Evolutionary conservation across 2,113 vertebrate genomes (phyloP).

Genomic region (Thermophis baileyi): DNA sequence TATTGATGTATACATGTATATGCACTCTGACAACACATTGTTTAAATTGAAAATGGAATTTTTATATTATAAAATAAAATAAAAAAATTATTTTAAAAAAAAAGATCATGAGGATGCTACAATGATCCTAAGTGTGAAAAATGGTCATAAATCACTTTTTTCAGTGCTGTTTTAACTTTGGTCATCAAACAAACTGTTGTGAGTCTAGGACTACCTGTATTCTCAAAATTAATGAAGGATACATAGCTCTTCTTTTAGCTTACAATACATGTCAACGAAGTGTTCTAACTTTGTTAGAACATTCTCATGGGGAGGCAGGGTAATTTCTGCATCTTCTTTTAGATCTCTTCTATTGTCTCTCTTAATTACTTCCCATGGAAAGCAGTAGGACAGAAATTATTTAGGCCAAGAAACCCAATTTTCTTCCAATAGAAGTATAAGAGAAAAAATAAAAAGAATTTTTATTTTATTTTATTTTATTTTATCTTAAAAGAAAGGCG

Average conservation of each 20-base stretch:
- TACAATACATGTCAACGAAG: not conserved
- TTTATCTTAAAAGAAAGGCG: too few relatives aligned
- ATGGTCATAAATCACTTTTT: not conserved
- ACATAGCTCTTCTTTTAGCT: not conserved
- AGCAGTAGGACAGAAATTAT: not conserved
- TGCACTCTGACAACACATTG: too few relatives aligned
- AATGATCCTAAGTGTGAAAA: not conserved
- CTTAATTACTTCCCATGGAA: not conserved
- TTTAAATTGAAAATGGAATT: too few relatives aligned
- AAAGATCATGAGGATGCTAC: not conserved
- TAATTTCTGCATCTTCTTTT: not conserved
- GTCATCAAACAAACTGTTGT: not conserved
- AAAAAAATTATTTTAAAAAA: too few relatives aligned
- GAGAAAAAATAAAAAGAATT: not conserved
- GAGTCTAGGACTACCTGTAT: not conserved
- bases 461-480: too few relatives aligned
- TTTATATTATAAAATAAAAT: too few relatives aligned
- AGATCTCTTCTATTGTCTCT: not conserved
- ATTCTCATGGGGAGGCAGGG: not conserved
- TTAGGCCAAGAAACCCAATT: not conserved
- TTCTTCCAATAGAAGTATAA: not conserved
- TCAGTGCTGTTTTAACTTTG: not conserved
- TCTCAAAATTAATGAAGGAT: not conserved
- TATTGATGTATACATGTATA: too few relatives aligned
- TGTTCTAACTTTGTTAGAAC: not conserved